A percentile compares a stretch with the other conserved stretches of the same genome.
phyloP scores from a whole-genome alignment of 1,140 invertebrate genomes.

The Phymorhynchus buccinoides region DNA sequence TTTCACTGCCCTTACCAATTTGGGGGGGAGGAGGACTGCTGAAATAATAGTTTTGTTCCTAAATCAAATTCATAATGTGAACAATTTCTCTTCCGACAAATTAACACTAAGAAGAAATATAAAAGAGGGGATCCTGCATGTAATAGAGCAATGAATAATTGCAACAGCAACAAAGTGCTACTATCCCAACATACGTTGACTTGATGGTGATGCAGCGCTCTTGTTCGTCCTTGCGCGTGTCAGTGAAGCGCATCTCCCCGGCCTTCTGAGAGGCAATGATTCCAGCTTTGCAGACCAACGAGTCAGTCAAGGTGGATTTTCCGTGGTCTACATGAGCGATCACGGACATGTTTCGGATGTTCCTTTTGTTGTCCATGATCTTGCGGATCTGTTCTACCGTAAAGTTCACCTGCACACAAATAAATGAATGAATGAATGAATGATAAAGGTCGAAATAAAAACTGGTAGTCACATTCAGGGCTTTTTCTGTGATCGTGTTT shows the following conservation, averaged over 20 bases:
- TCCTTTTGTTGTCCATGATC: constrained; percentile 99
- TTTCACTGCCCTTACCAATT: too few species aligned
- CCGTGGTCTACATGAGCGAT: constrained; percentile 99
- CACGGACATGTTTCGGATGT: constrained; percentile 99
- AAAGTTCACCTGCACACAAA: constrained; percentile 93
- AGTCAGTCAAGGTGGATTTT: constrained; percentile 99
- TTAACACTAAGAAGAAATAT: neutral
- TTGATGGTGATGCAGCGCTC: constrained; percentile 99
- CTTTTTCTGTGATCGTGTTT: neutral
- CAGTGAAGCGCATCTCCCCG: constrained; percentile 98
- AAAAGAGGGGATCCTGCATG: neutral
- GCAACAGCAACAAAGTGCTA: neutral
- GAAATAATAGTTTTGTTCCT: too few species aligned
- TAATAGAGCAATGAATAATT: neutral
- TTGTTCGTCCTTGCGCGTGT: constrained; percentile 99
- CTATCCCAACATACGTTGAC: constrained; percentile 88
- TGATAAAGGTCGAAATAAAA: too few species aligned
- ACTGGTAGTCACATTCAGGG: constrained; percentile 53
- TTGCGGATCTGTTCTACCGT: constrained; percentile 99
- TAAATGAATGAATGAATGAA: neutral
- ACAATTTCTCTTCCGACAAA: too few species aligned
- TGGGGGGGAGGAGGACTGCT: too few species aligned
- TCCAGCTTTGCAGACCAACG: constrained; percentile 98
- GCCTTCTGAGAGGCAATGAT: constrained; percentile 99
- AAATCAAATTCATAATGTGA: too few species aligned